Conservation (phyloP, 2,888 invertebrate genomes). For the Drymonia ruficornis region DNA sequence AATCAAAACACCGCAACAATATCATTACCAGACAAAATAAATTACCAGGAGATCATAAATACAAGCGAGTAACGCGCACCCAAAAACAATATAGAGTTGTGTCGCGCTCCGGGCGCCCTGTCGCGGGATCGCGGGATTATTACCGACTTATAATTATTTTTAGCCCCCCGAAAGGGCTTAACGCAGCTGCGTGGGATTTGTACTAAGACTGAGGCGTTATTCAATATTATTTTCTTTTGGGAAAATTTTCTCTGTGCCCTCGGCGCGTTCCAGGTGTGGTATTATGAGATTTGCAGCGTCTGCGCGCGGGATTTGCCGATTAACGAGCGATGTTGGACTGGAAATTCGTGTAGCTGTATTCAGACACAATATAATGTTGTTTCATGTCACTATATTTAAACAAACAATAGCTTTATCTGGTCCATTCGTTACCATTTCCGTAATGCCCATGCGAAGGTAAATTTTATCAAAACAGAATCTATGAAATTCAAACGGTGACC, state of each 20-base stretch:
- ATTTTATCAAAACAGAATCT: conserved; percentile 45
- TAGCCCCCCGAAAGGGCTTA: conserved; percentile 75
- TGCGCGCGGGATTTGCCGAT: conserved; percentile 42
- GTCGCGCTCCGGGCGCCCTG: conserved; percentile 46
- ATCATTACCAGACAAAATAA: conserved; percentile 34
- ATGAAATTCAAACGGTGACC: conserved; percentile 51
- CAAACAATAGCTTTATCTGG: neutral
- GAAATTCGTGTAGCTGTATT: conserved; percentile 10
- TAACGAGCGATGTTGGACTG: conserved; percentile 33
- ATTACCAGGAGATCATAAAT: conserved; percentile 45
- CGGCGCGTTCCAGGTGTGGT: conserved; percentile 60
- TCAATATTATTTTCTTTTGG: conserved; percentile 79
- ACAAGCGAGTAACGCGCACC: conserved; percentile 41
- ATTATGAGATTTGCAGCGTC: conserved; percentile 64
- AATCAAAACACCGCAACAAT: conserved; percentile 32
- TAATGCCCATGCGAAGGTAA: conserved; percentile 20
- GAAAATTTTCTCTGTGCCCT: conserved; percentile 33
- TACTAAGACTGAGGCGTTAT: conserved; percentile 69
- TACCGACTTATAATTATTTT: conserved; percentile 61
- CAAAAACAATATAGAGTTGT: conserved; percentile 55
- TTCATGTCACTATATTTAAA: neutral
- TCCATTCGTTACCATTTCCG: neutral
- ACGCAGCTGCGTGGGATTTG: conserved; percentile 76
- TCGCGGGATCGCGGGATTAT: conserved; percentile 47
- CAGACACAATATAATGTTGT: neutral